Percentiles rank a stretch among this genome's conserved stretches.
phyloP scores from a whole-genome alignment of 1,140 invertebrate genomes.

The Rhysida immarginata region DNA sequence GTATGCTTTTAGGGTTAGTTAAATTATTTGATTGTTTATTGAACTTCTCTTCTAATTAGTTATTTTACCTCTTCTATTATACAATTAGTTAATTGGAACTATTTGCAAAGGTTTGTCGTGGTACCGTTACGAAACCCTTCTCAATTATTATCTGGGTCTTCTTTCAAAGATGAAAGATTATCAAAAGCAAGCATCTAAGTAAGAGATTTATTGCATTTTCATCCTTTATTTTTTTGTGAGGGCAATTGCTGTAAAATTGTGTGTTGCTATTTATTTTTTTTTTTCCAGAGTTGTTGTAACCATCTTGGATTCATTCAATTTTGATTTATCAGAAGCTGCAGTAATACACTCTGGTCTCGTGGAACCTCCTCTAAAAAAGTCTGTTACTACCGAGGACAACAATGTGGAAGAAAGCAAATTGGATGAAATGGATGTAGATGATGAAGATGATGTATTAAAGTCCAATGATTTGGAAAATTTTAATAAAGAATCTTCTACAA shows the following conservation, averaged over 20 bases:
- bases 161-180: slow-evolving; percentile 49
- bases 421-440: slow-evolving; percentile 21
- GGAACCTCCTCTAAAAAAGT: slow-evolving; percentile 18
- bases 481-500: slow-evolving; percentile 22
- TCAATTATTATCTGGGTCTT: slow-evolving; percentile 62
- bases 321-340: slow-evolving; percentile 48
- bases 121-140: slow-evolving; percentile 64
- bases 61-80: no score
- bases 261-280: slow-evolving; percentile 8
- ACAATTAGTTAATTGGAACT: slow-evolving; percentile 48
- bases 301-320: slow-evolving; percentile 84
- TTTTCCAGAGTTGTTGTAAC: slow-evolving; percentile 51
- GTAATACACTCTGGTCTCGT: slow-evolving; percentile 20
- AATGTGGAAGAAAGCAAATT: slow-evolving; percentile 18
- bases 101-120: slow-evolving; percentile 64
- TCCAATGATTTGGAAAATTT: slow-evolving; percentile 21
- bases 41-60: no score
- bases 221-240: background rate
- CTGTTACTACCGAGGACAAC: slow-evolving; percentile 8
- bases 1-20: slow-evolving; percentile 21
- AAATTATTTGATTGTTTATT: no score
- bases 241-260: background rate
- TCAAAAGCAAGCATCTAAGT: slow-evolving; percentile 57
- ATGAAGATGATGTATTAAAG: slow-evolving; percentile 19
- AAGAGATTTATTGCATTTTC: no score